Percentiles rank a stretch among this genome's conserved stretches.
phyloP scores from a whole-genome alignment of 2,797 vertebrate genomes.

The Mus minutoides region DNA sequence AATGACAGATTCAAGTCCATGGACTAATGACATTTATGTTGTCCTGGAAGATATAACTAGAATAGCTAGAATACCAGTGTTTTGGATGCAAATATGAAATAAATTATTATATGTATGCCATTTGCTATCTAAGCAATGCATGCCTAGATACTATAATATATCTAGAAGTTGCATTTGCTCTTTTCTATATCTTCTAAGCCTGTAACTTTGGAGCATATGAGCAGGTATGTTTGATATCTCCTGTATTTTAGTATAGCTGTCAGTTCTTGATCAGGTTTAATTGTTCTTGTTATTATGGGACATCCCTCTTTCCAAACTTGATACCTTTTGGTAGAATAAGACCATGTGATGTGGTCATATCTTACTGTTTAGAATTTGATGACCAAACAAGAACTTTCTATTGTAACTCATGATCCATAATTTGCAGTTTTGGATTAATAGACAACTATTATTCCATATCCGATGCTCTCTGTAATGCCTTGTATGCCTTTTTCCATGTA shows the following conservation, averaged over 20 bases:
- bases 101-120: not conserved
- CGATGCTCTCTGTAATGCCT: not conserved
- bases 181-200: not conserved
- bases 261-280: not conserved
- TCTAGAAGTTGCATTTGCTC: not conserved
- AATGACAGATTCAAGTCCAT: not conserved
- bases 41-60: not conserved
- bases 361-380: not conserved
- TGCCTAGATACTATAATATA: not conserved
- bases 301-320: not conserved
- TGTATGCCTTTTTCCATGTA: not conserved
- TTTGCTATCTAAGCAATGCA: constrained; percentile 43
- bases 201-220: not conserved
- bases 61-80: not conserved
- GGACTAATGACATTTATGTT: not conserved
- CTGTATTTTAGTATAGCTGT: not conserved
- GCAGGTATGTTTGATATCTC: not conserved
- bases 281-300: not conserved
- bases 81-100: constrained; percentile 51
- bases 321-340: not conserved
- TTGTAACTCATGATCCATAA: not conserved
- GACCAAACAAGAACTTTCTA: not conserved
- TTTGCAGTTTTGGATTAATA: not conserved
- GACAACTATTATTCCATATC: not conserved
- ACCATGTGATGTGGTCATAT: not conserved